Percentiles rank a stretch among this genome's conserved stretches.
phyloP scores from a whole-genome alignment of 2,888 invertebrate genomes.

The Lathronympha strigana region DNA sequence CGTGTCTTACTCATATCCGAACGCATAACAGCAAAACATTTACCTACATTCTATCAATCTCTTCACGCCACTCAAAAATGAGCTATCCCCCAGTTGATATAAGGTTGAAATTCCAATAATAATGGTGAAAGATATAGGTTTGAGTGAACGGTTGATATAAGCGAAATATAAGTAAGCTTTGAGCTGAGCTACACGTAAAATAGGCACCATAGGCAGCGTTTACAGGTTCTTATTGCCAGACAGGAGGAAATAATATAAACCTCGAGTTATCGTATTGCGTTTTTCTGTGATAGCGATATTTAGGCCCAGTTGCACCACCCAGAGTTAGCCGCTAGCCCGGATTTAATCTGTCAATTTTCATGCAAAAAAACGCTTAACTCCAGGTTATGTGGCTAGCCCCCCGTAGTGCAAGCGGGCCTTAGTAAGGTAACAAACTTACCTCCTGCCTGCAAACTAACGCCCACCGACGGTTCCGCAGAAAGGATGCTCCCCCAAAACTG shows the following conservation, averaged over 20 bases:
- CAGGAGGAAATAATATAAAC: slow-evolving; percentile 4
- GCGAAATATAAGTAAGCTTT: slow-evolving; percentile 28
- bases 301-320: no score
- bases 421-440: no score
- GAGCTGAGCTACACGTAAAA: slow-evolving; percentile 34
- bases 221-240: slow-evolving; percentile 25
- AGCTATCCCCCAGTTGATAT: neutral
- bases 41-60: slow-evolving; percentile 3
- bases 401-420: no score
- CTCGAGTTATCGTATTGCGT: neutral
- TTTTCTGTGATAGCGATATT: no score
- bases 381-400: no score
- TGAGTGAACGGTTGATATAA: slow-evolving; percentile 12
- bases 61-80: neutral
- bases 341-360: no score
- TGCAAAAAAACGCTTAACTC: no score
- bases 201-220: slow-evolving; percentile 21
- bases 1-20: slow-evolving; percentile 28
- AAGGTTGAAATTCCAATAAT: neutral
- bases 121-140: neutral
- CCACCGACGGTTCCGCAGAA: no score
- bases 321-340: no score
- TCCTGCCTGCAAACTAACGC: no score
- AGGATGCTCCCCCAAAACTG: no score
- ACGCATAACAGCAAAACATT: slow-evolving; percentile 12